Conservation (phyloP, 2,113 vertebrate genomes). For the Mus spicilegus region DNA sequence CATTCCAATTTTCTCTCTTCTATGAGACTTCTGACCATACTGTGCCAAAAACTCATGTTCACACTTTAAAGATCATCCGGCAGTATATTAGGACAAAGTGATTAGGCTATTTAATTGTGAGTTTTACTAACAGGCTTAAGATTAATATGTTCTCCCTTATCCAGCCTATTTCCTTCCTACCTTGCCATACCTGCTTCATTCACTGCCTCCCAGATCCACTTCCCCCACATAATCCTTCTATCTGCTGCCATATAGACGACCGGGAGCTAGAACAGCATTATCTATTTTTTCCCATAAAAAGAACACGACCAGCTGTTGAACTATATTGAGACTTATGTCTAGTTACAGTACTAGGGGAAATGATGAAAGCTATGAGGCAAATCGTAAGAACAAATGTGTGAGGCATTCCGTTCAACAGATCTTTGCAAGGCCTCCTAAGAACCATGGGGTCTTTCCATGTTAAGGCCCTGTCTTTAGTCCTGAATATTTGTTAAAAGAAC, state of each 20-base stretch:
- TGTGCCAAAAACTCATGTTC: background rate
- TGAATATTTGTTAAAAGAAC: background rate
- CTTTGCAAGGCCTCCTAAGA: background rate
- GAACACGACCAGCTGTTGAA: background rate
- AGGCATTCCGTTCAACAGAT: background rate
- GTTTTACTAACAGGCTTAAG: background rate
- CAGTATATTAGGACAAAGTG: background rate
- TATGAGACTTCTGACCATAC: background rate
- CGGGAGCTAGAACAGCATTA: background rate
- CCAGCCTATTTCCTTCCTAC: background rate
- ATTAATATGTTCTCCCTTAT: background rate
- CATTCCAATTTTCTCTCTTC: background rate
- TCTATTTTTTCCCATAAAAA: slow-evolving; percentile 4
- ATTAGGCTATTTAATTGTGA: background rate
- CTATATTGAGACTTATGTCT: background rate
- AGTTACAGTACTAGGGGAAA: background rate
- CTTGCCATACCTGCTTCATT: background rate
- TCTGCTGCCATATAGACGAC: background rate
- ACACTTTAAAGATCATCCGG: background rate
- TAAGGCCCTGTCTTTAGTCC: background rate
- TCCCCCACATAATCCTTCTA: background rate
- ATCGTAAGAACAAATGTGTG: background rate
- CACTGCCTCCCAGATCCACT: background rate
- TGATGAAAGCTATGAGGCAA: background rate
- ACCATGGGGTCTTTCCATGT: background rate